phyloP scores from a whole-genome alignment of 2,113 vertebrate genomes.

The Cochlearius cochlearius region DNA sequence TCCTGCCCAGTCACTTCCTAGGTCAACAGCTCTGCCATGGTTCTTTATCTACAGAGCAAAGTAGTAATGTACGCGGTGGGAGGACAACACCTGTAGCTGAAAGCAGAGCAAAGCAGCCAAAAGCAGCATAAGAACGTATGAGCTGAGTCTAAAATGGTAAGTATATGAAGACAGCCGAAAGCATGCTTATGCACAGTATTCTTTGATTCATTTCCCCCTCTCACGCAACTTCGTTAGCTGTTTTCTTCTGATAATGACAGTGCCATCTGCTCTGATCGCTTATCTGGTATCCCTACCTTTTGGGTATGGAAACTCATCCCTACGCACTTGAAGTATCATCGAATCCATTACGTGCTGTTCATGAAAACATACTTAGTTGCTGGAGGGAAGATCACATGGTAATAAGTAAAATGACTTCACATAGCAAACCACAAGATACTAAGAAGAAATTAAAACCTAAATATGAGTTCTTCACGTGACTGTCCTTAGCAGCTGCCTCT shows the following conservation, averaged over 20 bases:
- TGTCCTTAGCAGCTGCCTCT: neutral
- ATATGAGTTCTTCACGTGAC: neutral
- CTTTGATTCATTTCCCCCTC: neutral
- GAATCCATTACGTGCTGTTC: neutral
- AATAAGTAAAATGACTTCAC: neutral
- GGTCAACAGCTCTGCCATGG: neutral
- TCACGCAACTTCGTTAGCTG: neutral
- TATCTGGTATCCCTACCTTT: neutral
- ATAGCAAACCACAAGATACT: neutral
- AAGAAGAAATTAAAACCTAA: neutral
- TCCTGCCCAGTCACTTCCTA: neutral
- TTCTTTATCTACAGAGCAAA: neutral
- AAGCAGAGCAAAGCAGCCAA: neutral
- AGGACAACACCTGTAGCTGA: neutral
- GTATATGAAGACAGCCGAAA: neutral
- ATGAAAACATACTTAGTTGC: neutral
- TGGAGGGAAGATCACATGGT: neutral
- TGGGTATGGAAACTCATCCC: neutral
- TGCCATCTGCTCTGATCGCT: neutral
- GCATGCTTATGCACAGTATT: neutral
- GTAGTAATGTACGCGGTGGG: rapidly evolving
- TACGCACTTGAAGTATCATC: neutral
- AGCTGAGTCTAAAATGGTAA: neutral
- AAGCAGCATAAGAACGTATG: neutral
- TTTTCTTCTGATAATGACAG: neutral